Conservation (phyloP, 2,797 vertebrate species). For the Chelon auratus region DNA sequence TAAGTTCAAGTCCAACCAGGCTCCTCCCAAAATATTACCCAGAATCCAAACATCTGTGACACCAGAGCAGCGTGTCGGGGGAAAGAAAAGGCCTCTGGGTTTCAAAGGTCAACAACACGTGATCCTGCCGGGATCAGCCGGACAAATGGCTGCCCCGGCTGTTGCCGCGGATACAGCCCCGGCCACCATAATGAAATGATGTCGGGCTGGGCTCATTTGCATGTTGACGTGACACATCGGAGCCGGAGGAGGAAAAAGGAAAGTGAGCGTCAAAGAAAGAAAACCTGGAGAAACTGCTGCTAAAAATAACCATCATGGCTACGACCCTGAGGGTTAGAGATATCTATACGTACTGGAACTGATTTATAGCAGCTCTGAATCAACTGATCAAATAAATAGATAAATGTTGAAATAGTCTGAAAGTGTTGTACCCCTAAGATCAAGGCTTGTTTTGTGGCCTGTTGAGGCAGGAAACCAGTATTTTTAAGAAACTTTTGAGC, state of each 20-base stretch:
- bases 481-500: not conserved
- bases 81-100: not conserved
- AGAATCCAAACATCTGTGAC: conserved; percentile 10
- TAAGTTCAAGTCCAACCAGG: too few species aligned
- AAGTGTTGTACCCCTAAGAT: not conserved
- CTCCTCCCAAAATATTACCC: conserved; percentile 9
- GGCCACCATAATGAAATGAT: conserved; percentile 21
- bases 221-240: conserved; percentile 32
- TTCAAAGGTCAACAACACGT: conserved; percentile 54
- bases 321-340: conserved; percentile 7
- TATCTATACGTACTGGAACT: not conserved
- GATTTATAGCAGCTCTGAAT: not conserved
- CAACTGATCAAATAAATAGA: too few species aligned
- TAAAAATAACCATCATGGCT: conserved; percentile 8
- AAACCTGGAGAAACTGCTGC: conserved; percentile 5
- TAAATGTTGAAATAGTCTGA: not conserved
- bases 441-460: too few species aligned
- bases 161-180: conserved; percentile 35
- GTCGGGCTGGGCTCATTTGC: conserved; percentile 61
- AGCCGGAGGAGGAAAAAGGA: not conserved
- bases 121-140: not conserved
- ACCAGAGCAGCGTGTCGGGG: not conserved
- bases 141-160: not conserved
- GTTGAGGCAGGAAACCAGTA: not conserved
- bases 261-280: not conserved